These are phyloP conservation scores for Tetrao urogallus DNA, from an alignment of 2,113 vertebrate genomes.

Conservation along the genomic window DNA sequence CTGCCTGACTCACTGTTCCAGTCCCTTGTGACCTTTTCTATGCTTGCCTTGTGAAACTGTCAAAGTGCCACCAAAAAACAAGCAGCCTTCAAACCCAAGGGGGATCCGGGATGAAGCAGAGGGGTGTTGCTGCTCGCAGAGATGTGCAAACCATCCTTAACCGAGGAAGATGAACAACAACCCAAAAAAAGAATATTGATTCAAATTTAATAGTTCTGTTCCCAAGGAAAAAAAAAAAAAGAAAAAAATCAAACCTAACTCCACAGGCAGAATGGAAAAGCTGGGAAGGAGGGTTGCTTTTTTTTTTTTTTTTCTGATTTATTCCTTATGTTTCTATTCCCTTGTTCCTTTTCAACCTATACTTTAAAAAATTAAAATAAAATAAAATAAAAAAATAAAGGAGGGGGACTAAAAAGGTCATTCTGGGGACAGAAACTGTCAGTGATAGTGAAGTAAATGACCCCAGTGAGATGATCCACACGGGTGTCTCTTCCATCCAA, in stretches of 20 bases:
- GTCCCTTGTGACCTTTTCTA: constrained; percentile 28
- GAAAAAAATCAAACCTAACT: background rate
- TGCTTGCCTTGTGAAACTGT: background rate
- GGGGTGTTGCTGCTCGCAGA: background rate
- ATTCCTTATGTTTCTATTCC: constrained; percentile 28
- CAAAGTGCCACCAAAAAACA: constrained; percentile 34
- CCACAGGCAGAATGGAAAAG: background rate
- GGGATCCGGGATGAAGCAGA: background rate
- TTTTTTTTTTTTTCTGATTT: background rate
- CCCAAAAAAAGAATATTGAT: background rate
- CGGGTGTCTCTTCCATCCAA: background rate
- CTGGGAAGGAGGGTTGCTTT: background rate
- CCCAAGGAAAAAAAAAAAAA: background rate
- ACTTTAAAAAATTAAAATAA: background rate
- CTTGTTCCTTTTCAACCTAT: background rate
- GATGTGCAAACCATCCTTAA: background rate
- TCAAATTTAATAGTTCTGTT: background rate
- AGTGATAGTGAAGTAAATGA: background rate
- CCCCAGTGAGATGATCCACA: background rate
- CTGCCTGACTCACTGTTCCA: constrained; percentile 43
- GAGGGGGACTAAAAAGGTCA: background rate
- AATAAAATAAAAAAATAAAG: rapidly evolving
- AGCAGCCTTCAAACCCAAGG: background rate
- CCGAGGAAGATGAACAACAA: background rate
- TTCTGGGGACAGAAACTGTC: background rate